phyloP scores from a whole-genome alignment of 53 echinoderm and acorn worm species.

The Glandiceps talaboti region DNA sequence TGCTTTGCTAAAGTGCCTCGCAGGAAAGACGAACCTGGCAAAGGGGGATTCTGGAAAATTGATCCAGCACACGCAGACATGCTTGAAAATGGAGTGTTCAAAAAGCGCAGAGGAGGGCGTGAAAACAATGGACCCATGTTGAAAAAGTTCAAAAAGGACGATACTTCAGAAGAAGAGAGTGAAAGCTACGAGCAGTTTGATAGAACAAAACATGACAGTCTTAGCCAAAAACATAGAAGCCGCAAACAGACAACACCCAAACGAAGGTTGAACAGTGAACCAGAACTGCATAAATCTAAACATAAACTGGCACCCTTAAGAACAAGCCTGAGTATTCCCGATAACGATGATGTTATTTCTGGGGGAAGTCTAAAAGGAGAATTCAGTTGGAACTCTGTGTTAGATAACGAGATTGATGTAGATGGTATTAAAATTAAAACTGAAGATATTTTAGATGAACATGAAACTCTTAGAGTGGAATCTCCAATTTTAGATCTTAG shows the following conservation, averaged over 20 bases:
- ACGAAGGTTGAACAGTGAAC: slow-evolving; percentile 23
- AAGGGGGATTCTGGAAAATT: slow-evolving; percentile 96
- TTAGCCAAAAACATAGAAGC: slow-evolving; percentile 9
- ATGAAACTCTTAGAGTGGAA: slow-evolving; percentile 18
- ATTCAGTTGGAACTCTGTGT: slow-evolving; percentile 88
- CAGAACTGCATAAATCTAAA: slow-evolving; percentile 6
- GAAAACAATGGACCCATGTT: slow-evolving; percentile 35
- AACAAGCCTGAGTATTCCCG: slow-evolving; percentile 5
- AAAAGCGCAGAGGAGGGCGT: slow-evolving; percentile 47
- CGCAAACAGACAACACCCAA: slow-evolving; percentile 52
- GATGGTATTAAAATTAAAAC: slow-evolving; percentile 84
- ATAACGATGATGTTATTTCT: slow-evolving; percentile 69
- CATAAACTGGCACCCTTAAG: slow-evolving; percentile 14
- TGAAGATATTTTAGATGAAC: slow-evolving; percentile 60
- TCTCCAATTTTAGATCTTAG: slow-evolving; percentile 37
- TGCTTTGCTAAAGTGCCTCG: slow-evolving; percentile 95
- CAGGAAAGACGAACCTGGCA: slow-evolving; percentile 92
- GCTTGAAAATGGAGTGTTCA: slow-evolving; percentile 89
- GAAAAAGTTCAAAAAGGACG: slow-evolving; percentile 65
- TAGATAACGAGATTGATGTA: slow-evolving; percentile 82
- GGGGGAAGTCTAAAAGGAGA: slow-evolving; percentile 72
- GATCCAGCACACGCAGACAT: slow-evolving; percentile 89
- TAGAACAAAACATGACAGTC: not conserved
- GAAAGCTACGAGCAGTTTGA: slow-evolving; percentile 11
- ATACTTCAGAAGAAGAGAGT: slow-evolving; percentile 28